A percentile compares a stretch with the other conserved stretches of the same genome.
phyloP scores from a whole-genome alignment of 2,888 invertebrate species.

The Alitta virens region DNA sequence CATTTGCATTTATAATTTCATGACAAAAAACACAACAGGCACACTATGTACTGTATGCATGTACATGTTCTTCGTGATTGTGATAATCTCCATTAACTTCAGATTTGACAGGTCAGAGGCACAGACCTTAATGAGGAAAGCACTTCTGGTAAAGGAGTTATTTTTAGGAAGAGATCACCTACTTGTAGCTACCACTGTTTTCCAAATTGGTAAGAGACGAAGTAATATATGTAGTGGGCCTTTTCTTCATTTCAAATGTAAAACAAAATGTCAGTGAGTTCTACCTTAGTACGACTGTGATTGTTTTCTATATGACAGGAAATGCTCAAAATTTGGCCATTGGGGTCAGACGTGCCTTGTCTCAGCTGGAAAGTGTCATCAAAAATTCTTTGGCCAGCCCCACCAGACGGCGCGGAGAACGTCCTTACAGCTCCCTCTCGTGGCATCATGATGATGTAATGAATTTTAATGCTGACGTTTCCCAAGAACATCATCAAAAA shows the following conservation, averaged over 20 bases:
- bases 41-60: no score
- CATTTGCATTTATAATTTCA: no score
- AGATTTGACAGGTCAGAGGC: constrained; percentile 39
- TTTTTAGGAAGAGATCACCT: constrained; percentile 39
- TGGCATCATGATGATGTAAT: constrained; percentile 39
- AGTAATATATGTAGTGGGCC: no score
- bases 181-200: constrained; percentile 38
- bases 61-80: no score
- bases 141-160: constrained; percentile 40
- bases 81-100: no score
- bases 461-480: constrained; percentile 19
- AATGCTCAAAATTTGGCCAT: constrained; percentile 37
- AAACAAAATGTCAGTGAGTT: no score
- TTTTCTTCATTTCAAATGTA: no score
- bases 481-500: background rate
- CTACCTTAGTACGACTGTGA: no score
- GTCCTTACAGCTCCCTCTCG: constrained; percentile 38
- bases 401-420: constrained; percentile 30
- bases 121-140: constrained; percentile 36
- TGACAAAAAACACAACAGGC: no score
- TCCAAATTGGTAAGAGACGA: constrained; percentile 42
- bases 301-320: constrained; percentile 32
- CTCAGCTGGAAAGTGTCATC: constrained; percentile 36
- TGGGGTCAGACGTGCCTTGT: constrained; percentile 35
- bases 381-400: constrained; percentile 21